Base-by-base conservation (phyloP, 1,140 invertebrate species). In the Venturia canescens region DNA sequence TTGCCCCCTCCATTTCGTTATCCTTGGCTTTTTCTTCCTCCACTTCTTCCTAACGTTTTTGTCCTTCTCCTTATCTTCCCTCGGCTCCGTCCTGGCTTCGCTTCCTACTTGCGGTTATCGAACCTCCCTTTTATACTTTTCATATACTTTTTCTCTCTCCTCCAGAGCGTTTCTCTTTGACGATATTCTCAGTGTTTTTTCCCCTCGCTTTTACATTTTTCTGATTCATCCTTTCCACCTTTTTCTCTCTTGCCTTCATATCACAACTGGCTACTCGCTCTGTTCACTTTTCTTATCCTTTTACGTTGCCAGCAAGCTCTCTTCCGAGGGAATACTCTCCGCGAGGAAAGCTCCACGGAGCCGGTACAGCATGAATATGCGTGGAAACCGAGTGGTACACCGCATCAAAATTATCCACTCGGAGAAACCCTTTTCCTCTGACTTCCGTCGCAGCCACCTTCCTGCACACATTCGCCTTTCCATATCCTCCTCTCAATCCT, bases 121-220 rank as follows among this genome's bases (percentile, higher is more conserved):
- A 27, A 66, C 26, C 2, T 11, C 13, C 44, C 81, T 66, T 78
- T 53, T 80, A 80, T 60, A 71, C 76, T 60, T 66, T 83, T 80
- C 75, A n/a, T n/a, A n/a, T 82, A 81, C 72, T 83, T 86, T 6
- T 15, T 85, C 80, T 78, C 80, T 81, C 77, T 83, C 82, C 82
- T 79, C 78, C n/a, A n/a, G n/a, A n/a, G n/a, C n/a, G 53, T 69
- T 75, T 83, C 82, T 78, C 83, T 66, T 70, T 74, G 74, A 50
- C 48, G 63, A 69, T 57, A 26, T 27, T 80, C 38, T 72, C 27
- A 53, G 79, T 66, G 18, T 31, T 66, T 27, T 77, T 80, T 71
- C 82, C 66, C 82, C 78, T 72, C 71, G 38, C 50, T 50, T 13
- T 77, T 29, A 53, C 31, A 16, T 15, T 57, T 77, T 77, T 77